Base-by-base conservation (phyloP, 2,888 invertebrate species). In the Rotaria magnacalcarata region DNA sequence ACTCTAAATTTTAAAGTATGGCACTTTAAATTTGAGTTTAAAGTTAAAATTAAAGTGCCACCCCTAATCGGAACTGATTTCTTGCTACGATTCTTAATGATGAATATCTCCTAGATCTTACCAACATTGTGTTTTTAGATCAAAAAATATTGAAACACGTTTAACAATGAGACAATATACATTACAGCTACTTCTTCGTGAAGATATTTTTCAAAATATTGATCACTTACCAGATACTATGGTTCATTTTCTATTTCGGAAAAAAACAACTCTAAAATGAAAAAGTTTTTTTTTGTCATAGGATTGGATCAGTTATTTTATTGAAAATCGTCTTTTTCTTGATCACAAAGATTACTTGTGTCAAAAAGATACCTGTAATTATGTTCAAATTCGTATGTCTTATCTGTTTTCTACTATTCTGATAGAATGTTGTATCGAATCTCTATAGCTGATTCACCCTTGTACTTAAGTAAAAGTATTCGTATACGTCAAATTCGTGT, bases 251-350 rank as follows among this genome's bases (percentile, higher is more conserved):
- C 11, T 34, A 34, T 8, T 21, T 56, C 3, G 16, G 2, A 52
- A 52, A 14, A 52, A 14, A 24, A 67, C 14, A 27, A 2, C 5
- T n/a, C 34, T 67, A 67, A 34, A 67, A 27, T 10, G 11, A 27
- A 34, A 67, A 27, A 34, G 16, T 14, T n/a, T 19, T 34, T 67
- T 19, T 19, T 67, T 52, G 10, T 50, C 50, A 34, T 34, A 67
- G 43, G 24, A 43, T 47, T 80, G 80, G 80, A 47, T 80, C 2
- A 24, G 34, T 21, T 47, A 80, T 24, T 43, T 80, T 24, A 43
- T 80, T n/a, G 80, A 80, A 47, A 80, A 80, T 4, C 80, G 80
- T 80, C 80, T 80, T 43, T 80, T 80, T 80, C 47, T 80, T 47
- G 6, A 80, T 47, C 80, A 47, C n/a, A 47, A 24, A 21, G 80